phyloP scores from a whole-genome alignment of 2,113 vertebrate species.

The Zosterops japonicus region DNA sequence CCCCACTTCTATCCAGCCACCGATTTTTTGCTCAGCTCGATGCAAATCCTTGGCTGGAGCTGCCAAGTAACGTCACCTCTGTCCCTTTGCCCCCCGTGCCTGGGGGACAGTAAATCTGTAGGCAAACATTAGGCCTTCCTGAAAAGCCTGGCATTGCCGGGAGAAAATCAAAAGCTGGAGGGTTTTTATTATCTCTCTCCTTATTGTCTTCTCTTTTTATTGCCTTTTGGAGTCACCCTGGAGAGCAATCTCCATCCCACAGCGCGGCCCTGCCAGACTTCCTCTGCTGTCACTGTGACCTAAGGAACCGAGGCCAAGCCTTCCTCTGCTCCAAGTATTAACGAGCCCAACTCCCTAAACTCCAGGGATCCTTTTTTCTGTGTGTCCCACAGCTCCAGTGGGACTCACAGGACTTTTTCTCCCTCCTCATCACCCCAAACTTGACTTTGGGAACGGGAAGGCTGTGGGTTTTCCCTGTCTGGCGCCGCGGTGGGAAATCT shows the following conservation, averaged over 20 bases:
- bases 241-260: conserved; percentile 61
- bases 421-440: rapidly evolving
- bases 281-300: conserved; percentile 42
- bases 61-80: background rate
- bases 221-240: conserved; percentile 51
- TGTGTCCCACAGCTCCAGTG: rapidly evolving
- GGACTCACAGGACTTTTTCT: background rate
- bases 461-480: background rate
- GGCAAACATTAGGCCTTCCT: conserved; percentile 58
- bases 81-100: conserved; percentile 15
- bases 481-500: background rate
- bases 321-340: background rate
- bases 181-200: conserved; percentile 62
- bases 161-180: conserved; percentile 48
- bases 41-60: background rate
- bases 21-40: background rate
- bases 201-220: conserved; percentile 62
- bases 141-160: background rate
- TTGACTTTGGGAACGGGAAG: rapidly evolving
- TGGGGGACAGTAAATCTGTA: conserved; percentile 60
- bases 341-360: background rate
- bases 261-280: conserved; percentile 52
- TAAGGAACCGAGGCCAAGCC: background rate
- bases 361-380: background rate
- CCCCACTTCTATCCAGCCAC: background rate